A percentile compares a stretch with the other conserved stretches of the same genome.
phyloP scores from a whole-genome alignment of 2,113 vertebrate genomes.

The Periophthalmus modestus region DNA sequence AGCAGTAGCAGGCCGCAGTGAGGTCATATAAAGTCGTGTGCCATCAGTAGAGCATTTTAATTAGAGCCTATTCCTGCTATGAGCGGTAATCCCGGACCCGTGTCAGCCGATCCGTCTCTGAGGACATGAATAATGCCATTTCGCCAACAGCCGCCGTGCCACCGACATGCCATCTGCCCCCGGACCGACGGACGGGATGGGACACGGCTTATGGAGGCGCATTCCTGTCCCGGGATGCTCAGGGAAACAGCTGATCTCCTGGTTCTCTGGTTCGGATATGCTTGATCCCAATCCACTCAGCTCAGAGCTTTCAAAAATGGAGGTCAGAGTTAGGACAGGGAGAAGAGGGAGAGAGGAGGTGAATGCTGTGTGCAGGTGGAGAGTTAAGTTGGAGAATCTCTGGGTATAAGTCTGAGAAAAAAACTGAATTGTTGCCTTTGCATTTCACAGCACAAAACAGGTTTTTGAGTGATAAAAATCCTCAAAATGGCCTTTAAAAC shows the following conservation, averaged over 20 bases:
- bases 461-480: neutral
- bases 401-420: neutral
- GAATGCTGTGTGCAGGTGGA: neutral
- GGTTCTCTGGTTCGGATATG: constrained; percentile 50
- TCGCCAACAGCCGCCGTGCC: constrained; percentile 48
- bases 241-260: constrained; percentile 57
- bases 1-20: neutral
- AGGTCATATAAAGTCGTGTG: constrained; percentile 2
- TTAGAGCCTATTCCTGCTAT: constrained; percentile 33
- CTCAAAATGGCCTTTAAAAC: no score
- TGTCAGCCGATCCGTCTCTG: constrained; percentile 36
- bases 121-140: constrained; percentile 54
- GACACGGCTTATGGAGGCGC: constrained; percentile 38
- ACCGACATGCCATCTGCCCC: constrained; percentile 51
- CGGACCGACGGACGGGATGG: constrained; percentile 34
- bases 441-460: neutral
- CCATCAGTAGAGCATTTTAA: constrained; percentile 21
- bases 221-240: constrained; percentile 39
- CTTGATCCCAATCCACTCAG: constrained; percentile 53
- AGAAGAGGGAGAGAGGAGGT: neutral
- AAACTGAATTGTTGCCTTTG: neutral
- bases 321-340: constrained; percentile 14
- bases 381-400: neutral
- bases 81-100: constrained; percentile 38
- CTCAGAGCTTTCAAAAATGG: constrained; percentile 3